Conservation (phyloP, 2,888 invertebrate genomes). For the Falcaria lacertinaria region DNA sequence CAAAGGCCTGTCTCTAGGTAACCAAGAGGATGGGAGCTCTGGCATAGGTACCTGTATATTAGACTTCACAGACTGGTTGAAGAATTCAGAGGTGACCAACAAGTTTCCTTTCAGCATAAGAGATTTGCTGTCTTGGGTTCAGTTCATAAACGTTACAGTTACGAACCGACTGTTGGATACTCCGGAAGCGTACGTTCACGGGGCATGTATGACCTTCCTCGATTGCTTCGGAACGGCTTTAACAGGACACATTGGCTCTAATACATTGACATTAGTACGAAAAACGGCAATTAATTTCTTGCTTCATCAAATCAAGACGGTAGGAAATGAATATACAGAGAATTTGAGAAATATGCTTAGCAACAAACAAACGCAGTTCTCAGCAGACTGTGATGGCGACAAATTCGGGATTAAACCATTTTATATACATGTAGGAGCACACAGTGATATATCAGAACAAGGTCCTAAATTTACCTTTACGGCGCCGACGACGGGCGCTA, state of each 20-base stretch:
- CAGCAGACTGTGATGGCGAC: slow-evolving; percentile 47
- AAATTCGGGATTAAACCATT: slow-evolving; percentile 90
- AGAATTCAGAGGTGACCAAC: slow-evolving; percentile 83
- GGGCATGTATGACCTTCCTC: slow-evolving; percentile 93
- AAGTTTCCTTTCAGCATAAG: slow-evolving; percentile 93
- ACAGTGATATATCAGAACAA: slow-evolving; percentile 26
- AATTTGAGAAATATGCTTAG: slow-evolving; percentile 44
- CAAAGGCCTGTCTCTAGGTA: slow-evolving; percentile 72
- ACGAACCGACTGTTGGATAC: slow-evolving; percentile 62
- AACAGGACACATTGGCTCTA: slow-evolving; percentile 83
- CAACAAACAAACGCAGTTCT: slow-evolving; percentile 48
- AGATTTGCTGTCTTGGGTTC: slow-evolving; percentile 95
- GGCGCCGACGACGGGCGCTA: slow-evolving; percentile 88
- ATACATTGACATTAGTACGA: slow-evolving; percentile 63
- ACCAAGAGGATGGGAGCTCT: slow-evolving; percentile 73
- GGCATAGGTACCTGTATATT: slow-evolving; percentile 86
- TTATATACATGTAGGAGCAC: slow-evolving; percentile 80
- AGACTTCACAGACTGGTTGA: slow-evolving; percentile 90
- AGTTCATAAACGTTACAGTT: slow-evolving; percentile 88
- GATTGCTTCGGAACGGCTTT: slow-evolving; percentile 94
- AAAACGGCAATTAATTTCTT: slow-evolving; percentile 79
- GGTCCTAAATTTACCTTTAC: slow-evolving; percentile 83
- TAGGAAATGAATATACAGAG: slow-evolving; percentile 56
- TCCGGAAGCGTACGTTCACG: slow-evolving; percentile 89
- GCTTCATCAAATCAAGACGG: slow-evolving; percentile 68